Evolutionary conservation across 2,888 invertebrate species (phyloP), one percentile per base, ranked within the genome.

Genomic region (Drosophila ezoana): DNA sequence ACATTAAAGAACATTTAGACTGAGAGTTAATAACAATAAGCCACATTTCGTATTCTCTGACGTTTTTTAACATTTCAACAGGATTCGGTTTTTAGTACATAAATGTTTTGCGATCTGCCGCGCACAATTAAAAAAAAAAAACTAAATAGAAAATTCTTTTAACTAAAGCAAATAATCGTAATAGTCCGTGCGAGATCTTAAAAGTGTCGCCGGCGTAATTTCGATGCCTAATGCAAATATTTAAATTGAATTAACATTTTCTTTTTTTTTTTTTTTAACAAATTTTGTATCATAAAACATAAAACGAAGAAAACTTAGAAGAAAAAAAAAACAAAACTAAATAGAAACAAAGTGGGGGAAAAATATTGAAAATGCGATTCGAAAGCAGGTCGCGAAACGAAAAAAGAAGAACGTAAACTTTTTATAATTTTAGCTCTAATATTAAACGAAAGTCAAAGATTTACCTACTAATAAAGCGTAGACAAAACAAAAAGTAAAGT

Each of bases 341-440:
- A 37, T 18, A 51, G 9, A 20, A 20, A 16, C 14, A 13, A 35
- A 52, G 28, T 23, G 23, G 23, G 23, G 23, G 4, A 20, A 43
- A 66, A 44, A 64, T 52, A 75, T 65, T 43, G 10, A 57, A 23
- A 44, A 45, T 33, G 59, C 54, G 65, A 56, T 56, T 41, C 35
- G 32, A 6, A 28, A 41, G 18, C 41, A 59, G 23, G 35, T 43
- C 28, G 16, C 51, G n/a, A 54, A 47, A 49, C 38, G 61, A 72
- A 57, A 72, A 14, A 3, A 18, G 2, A 47, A 47, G 18, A 58
- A 63, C 44, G 47, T 60, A 79, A 59, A 74, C 51, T 71, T 75
- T 74, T 75, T 81, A 81, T 84, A 86, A 86, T 78, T 83, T 81
- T 83, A 81, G 81, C 67, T 73, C 61, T 86, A 83, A 81, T 72